Percentiles rank a stretch among this genome's conserved stretches.
These are phyloP conservation scores for Agrochola macilenta DNA, from an alignment of 2,888 invertebrate species.

Conservation along the genomic window DNA sequence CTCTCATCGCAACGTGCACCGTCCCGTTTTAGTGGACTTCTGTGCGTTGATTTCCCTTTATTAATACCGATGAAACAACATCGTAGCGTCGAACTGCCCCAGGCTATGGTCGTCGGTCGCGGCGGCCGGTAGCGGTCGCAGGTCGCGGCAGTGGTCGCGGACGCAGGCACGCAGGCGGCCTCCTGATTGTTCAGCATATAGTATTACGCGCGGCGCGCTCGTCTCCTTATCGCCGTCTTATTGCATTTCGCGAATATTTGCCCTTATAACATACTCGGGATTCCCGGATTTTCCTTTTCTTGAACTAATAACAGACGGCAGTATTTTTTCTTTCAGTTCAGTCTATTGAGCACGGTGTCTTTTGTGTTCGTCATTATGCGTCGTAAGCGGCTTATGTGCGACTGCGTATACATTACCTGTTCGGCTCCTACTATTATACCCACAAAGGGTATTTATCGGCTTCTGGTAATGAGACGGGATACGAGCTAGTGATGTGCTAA, in stretches of 20 bases:
- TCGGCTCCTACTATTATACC: conserved; percentile 4
- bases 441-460: conserved; percentile 44
- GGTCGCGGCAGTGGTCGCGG: neutral
- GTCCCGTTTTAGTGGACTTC: neutral
- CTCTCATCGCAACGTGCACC: neutral
- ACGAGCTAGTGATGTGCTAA: conserved; percentile 29
- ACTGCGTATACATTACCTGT: conserved; percentile 16
- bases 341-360: conserved; percentile 30
- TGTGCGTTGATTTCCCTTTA: neutral
- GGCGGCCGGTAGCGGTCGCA: neutral
- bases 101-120: neutral
- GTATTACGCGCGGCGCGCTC: conserved; percentile 35
- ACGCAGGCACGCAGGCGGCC: neutral
- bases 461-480: conserved; percentile 35
- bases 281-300: conserved; percentile 45
- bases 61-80: conserved; percentile 13
- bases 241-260: conserved; percentile 65
- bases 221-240: conserved; percentile 48
- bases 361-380: conserved; percentile 36
- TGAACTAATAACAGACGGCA: conserved; percentile 54
- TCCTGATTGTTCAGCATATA: conserved; percentile 47
- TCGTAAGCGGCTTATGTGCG: conserved; percentile 28
- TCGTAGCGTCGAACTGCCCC: neutral
- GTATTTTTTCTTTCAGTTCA: conserved; percentile 42
- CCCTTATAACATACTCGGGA: conserved; percentile 56